Evolutionary conservation across 2,113 vertebrate genomes (phyloP).

Genomic region (Pipa parva): DNA sequence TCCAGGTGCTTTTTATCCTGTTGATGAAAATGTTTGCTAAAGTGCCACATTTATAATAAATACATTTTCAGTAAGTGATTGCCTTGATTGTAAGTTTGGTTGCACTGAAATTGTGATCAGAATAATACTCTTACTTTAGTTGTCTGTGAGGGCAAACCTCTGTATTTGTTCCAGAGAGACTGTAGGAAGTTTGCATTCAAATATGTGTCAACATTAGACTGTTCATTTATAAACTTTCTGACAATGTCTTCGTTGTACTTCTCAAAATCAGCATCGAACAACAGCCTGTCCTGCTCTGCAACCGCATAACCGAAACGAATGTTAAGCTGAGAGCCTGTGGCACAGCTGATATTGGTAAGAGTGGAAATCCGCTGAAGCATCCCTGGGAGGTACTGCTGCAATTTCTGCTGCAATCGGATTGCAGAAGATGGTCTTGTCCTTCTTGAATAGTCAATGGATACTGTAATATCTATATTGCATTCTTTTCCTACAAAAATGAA

Average conservation of each 20-base stretch:
- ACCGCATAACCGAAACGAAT: conserved; percentile 61
- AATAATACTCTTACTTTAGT: conserved; percentile 57
- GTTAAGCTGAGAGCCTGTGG: background rate
- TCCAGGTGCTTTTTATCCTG: too few species aligned
- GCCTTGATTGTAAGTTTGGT: too few species aligned
- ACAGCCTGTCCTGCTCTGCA: conserved; percentile 43
- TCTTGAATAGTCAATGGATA: conserved; percentile 75
- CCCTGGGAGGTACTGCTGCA: conserved; percentile 57
- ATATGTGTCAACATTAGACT: conserved; percentile 45
- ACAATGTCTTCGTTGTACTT: conserved; percentile 54
- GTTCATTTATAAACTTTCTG: conserved; percentile 61
- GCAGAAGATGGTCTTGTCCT: conserved; percentile 16
- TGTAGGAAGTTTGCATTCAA: conserved; percentile 66
- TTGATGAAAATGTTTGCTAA: too few species aligned
- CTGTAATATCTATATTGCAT: conserved; percentile 69
- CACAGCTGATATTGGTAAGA: conserved; percentile 63
- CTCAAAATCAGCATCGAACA: conserved; percentile 69
- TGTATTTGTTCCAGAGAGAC: conserved; percentile 63
- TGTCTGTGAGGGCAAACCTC: conserved; percentile 42
- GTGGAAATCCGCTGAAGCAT: conserved; percentile 57
- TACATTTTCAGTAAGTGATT: too few species aligned
- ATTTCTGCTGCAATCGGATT: conserved; percentile 54
- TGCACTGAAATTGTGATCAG: too few species aligned
- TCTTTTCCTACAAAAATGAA: conserved; percentile 53
- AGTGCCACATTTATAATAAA: too few species aligned